Base-by-base conservation (phyloP, 2,113 vertebrate species). In the Rhineura floridana region DNA sequence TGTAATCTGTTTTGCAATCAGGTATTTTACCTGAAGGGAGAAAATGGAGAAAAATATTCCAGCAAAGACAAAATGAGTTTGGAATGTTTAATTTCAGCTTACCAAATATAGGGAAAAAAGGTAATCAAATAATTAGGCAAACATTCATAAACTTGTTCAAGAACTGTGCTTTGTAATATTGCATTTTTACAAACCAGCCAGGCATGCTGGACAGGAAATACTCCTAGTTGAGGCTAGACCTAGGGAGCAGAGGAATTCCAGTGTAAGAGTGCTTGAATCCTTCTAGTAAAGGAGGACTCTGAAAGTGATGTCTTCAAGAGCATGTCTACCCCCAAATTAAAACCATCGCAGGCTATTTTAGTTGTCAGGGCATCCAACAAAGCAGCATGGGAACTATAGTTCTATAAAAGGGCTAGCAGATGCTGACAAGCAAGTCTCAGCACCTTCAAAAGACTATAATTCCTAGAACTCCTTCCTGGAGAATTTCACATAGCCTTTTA, bases 71-170 rank as follows among this genome's bases (percentile, higher is more conserved):
- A 44, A 48, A 83, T 90, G 91, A 83, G 85, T 90, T 82, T 63
- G 48, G 91, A 87, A 86, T 93, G 33, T 94, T n/a, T 93, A 92
- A 93, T 93, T 86, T 82, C 23, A 92, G 30, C 17, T 91, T n/a
- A 19, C 91, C n/a, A 70, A 81, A 91, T 48, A 83, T 84, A 86
- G 89, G n/a, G 62, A 83, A 72, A 76, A 87, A 42, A 21, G 78
- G 4, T 83, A 83, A 86, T 86, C 87, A 92, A 90, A 84, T 87
- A 84, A 89, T 84, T 84, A 84, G 48, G n/a, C 25, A 0, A 70
- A 83, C 46, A n/a, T 42, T 72, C 2, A 0, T 1, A 46, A 2
- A 77, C 13, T 81, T 91, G 75, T 28, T 65, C 2, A 85, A 2
- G 15, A 50, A 86, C 88, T 86, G 33, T 81, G 15, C 39, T 2